Percentiles rank a stretch among this genome's conserved stretches.
These are phyloP conservation scores for Proteles cristata DNA, from an alignment of 2,113 vertebrate genomes.

Conservation along the genomic window DNA sequence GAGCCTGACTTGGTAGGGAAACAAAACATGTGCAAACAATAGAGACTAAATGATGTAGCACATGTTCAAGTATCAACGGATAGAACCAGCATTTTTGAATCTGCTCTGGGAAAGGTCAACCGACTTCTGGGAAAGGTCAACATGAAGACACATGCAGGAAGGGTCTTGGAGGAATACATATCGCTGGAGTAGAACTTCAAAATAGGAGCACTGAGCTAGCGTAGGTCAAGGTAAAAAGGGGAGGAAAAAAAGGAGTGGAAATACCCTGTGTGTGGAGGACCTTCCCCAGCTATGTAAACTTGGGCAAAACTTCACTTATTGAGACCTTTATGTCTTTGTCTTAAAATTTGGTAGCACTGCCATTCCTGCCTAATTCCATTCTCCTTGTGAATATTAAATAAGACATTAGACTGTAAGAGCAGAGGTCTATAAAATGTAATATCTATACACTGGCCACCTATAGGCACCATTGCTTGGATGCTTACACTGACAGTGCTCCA, in stretches of 20 bases:
- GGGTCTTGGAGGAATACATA: not conserved
- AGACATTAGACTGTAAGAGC: not conserved
- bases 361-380: not conserved
- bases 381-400: not conserved
- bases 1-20: not conserved
- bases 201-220: not conserved
- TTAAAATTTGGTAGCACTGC: not conserved
- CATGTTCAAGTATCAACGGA: not conserved
- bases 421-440: not conserved
- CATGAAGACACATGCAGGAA: no score
- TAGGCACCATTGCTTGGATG: not conserved
- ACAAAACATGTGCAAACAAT: not conserved
- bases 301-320: not conserved
- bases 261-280: not conserved
- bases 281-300: not conserved
- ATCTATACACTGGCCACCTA: not conserved
- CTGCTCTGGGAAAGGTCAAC: not conserved
- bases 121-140: fast-evolving
- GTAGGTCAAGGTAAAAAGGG: not conserved
- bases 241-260: not conserved
- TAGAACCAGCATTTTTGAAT: not conserved
- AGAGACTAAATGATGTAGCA: not conserved
- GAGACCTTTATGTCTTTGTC: not conserved
- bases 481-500: not conserved
- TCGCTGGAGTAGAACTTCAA: not conserved